Base-by-base conservation (phyloP, 2,888 invertebrate genomes). In the Cheilosia urbana region DNA sequence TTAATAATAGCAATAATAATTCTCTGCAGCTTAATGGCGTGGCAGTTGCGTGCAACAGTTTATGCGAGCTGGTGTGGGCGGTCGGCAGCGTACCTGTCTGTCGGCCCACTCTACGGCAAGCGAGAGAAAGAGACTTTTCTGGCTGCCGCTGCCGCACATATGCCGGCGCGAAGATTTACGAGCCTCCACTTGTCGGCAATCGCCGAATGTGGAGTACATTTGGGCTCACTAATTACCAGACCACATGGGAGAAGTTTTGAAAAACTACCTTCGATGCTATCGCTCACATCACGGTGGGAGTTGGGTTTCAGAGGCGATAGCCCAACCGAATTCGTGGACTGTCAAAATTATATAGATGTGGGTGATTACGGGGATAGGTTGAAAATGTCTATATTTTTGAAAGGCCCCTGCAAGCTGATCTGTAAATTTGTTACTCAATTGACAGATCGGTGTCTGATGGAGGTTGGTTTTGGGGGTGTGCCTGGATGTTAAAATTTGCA, bases 1-100 rank as follows among this genome's bases (percentile, higher is more conserved):
- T 84, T 84, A 84, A 84, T 84, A 75, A 71, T 53, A 65, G 84
- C 69, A 79, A 84, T 84, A 84, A 79, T 65, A 79, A 79, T 84
- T 79, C 79, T 60, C 75, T 71, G 4, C 4, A 37, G 63, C 51
- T 63, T 47, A 17, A 19, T 60, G 42, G 55, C 62, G 24, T 77
- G 42, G 55, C 55, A 62, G 69, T 76, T 76, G 84, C 84, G 79
- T 84, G 78, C 83, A 63, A 73, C 57, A 37, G 37, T 37, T 13
- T 37, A 37, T n/a, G 45, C 49, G 53, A 24, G 42, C 45, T 51
- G 40, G 49, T 53, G 58, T 40, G 55, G 77, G 66, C 53, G 34
- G 60, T 13, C 37, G 15, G 45, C 24, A 24, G 45, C 24, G 17
- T 69, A 69, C 51, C 65, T 72, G 72, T 60, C 65, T 72, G 30